These are phyloP conservation scores for Formica exsecta DNA, from an alignment of 1,140 invertebrate genomes.

Conservation along the genomic window DNA sequence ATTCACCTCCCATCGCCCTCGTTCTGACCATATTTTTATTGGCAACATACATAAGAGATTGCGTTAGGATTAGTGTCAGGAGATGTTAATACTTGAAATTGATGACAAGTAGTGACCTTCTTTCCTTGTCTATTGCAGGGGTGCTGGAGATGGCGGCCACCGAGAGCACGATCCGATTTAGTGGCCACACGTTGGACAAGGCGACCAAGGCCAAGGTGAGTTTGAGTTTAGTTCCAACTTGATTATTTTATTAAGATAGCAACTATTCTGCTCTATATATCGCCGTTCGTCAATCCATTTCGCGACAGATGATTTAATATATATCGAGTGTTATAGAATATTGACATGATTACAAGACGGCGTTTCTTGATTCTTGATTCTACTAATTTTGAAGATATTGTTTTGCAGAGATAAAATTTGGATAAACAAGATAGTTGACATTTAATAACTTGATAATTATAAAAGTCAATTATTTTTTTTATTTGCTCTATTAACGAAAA, in stretches of 20 bases:
- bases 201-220: conserved; percentile 98
- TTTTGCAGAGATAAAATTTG: not conserved
- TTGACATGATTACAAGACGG: not conserved
- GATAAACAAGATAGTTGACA: not conserved
- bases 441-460: conserved; percentile 5
- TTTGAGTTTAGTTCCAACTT: conserved; percentile 27
- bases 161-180: conserved; percentile 94
- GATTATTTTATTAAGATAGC: conserved; percentile 43
- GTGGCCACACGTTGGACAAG: conserved; percentile 98
- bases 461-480: not conserved
- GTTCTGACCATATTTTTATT: conserved; percentile 34
- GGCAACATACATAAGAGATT: not conserved
- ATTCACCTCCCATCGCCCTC: conserved; percentile 23
- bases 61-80: conserved; percentile 43
- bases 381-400: not conserved
- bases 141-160: conserved; percentile 91
- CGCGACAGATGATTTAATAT: not conserved
- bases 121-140: conserved; percentile 86
- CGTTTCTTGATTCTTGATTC: not conserved
- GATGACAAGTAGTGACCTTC: conserved; percentile 58
- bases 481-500: not conserved
- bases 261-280: not conserved
- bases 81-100: conserved; percentile 51
- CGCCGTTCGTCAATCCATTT: not conserved
- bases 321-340: not conserved